Base-by-base conservation (phyloP, 2,797 vertebrate species). In the Sitta carolinensis region DNA sequence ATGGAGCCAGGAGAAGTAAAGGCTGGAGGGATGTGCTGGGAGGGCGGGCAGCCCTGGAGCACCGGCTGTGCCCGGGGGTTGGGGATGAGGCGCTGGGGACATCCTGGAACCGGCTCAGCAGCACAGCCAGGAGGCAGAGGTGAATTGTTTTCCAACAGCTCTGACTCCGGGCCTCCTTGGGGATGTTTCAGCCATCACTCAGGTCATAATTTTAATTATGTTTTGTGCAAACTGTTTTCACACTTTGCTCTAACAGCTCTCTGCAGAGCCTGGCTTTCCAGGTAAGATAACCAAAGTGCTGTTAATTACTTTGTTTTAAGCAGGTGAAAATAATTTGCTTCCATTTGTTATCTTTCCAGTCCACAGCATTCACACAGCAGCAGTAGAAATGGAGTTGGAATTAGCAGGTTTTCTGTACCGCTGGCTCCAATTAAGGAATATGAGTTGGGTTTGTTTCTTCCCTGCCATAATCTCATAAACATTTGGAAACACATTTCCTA, bases 301-400 rank as follows among this genome's bases (percentile, higher is more conserved):
- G 84, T 48, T 95, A 94, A 90, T 91, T 82, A 45, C 91, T 90
- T 93, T 84, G 78, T 85, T 96, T 91, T 92, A 93, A 95, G 84
- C 79, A 74, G 57, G 88, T 90, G 86, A 91, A 95, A 94, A 90
- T 89, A 94, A 95, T 94, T 96, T 93, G 54, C 78, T 85, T 38
- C 54, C 89, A 25, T 94, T 95, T 88, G 68, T 95, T 96, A 93
- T 95, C 91, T 93, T 94, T 90, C 64, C 64, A 57, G 85, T 58
- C 69, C 87, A 73, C 63, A 61, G 80, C 79, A 42, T 36, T 78
- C 81, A 58, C 72, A 93, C 3, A 13, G 83, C 52, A 87, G 51
- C 66, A 34, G 73, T 78, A 62, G 30, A 22, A 75, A 50, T 48
- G 76, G 15, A 52, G 78, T 29, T 91, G 40, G 64, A 74, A 90